Evolutionary conservation across 2,113 vertebrate species (phyloP).

Genomic region (Dasyornis broadbenti): DNA sequence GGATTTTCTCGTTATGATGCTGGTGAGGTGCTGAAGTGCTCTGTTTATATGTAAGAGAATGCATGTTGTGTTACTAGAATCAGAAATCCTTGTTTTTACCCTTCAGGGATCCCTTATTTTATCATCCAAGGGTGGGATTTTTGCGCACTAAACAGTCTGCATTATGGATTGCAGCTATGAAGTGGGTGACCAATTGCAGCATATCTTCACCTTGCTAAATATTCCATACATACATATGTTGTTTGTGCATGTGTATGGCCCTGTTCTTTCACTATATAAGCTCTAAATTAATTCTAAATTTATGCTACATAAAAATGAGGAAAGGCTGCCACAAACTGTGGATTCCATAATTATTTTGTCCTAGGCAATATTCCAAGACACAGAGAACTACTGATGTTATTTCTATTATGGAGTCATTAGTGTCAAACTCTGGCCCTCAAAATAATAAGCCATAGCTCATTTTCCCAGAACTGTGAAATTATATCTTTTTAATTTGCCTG

Average conservation of each 20-base stretch:
- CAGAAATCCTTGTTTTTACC: neutral
- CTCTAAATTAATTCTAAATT: neutral
- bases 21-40: neutral
- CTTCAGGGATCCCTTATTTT: neutral
- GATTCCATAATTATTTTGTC: neutral
- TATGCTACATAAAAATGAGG: neutral
- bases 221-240: neutral
- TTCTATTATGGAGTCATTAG: neutral
- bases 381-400: neutral
- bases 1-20: fast-evolving
- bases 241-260: neutral
- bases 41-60: neutral
- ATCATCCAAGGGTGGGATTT: neutral
- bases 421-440: neutral
- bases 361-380: neutral
- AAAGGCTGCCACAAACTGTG: neutral
- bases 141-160: neutral
- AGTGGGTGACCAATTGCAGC: neutral
- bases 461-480: neutral
- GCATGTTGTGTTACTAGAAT: neutral
- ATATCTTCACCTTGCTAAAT: neutral
- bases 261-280: neutral
- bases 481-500: neutral
- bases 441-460: neutral
- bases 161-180: neutral